Evolutionary conservation across 2,888 invertebrate species (phyloP).

Genomic region (Ochropleura plecta): DNA sequence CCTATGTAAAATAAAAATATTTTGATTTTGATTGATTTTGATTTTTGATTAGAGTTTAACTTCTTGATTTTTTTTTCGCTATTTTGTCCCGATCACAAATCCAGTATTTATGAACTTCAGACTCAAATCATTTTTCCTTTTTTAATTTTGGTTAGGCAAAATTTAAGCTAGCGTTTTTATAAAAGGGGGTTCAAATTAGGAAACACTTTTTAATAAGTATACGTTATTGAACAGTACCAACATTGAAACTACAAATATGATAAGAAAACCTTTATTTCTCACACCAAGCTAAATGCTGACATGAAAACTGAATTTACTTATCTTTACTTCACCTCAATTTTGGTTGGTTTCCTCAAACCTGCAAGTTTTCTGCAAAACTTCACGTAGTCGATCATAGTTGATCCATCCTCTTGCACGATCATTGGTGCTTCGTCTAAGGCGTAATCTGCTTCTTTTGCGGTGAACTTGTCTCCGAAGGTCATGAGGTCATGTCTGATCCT

Average conservation of each 20-base stretch:
- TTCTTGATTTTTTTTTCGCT: too few species aligned
- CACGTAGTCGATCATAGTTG: constrained; percentile 91
- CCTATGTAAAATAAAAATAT: too few species aligned
- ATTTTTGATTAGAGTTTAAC: too few species aligned
- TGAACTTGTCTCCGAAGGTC: constrained; percentile 92
- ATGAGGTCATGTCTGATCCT: constrained; percentile 92
- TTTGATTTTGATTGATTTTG: too few species aligned
- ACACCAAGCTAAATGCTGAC: constrained; percentile 16
- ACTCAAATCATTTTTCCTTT: too few species aligned
- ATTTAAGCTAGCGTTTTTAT: too few species aligned
- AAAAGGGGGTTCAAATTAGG: too few species aligned
- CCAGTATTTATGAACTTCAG: too few species aligned
- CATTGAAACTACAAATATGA: neutral
- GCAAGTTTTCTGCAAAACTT: constrained; percentile 91
- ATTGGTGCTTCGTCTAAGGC: constrained; percentile 92
- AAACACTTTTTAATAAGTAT: too few species aligned
- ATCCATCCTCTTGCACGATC: constrained; percentile 86
- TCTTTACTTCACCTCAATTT: constrained; percentile 57
- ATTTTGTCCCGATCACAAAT: too few species aligned
- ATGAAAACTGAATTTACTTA: neutral
- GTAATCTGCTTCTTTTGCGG: constrained; percentile 91
- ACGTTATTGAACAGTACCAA: too few species aligned
- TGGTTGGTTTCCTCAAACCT: constrained; percentile 89
- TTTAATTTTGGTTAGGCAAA: too few species aligned
- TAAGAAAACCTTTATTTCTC: constrained; percentile 44